A percentile compares a stretch with the other conserved stretches of the same genome.
Evolutionary conservation across 1,140 invertebrate species (phyloP).

Genomic region (Eueides isabella): DNA sequence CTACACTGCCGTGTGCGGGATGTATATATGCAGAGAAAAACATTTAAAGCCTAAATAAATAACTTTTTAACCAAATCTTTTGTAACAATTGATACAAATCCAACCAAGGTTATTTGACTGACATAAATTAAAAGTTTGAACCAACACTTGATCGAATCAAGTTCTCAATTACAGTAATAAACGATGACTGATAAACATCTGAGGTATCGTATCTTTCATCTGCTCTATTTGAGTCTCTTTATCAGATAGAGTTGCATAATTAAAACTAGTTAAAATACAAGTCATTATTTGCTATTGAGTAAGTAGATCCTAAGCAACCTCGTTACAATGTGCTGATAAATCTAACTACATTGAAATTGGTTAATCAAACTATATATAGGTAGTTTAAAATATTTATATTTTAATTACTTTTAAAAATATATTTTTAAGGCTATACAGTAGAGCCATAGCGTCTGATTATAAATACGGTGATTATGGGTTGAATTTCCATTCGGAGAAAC

Average conservation of each 20-base stretch:
- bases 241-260: slow-evolving; percentile 33
- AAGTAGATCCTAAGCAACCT: slow-evolving; percentile 9
- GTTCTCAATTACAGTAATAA: slow-evolving; percentile 28
- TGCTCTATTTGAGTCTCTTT: slow-evolving; percentile 34
- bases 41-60: neutral
- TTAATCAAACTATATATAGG: slow-evolving; percentile 8
- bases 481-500: no score
- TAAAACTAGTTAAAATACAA: slow-evolving; percentile 21
- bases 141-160: slow-evolving; percentile 9
- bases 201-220: slow-evolving; percentile 28
- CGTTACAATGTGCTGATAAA: slow-evolving; percentile 9
- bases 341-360: neutral
- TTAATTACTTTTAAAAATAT: no score
- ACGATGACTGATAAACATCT: slow-evolving; percentile 30
- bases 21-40: no score
- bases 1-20: no score
- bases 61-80: neutral
- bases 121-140: slow-evolving; percentile 17
- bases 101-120: slow-evolving; percentile 25
- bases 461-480: no score
- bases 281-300: slow-evolving; percentile 24
- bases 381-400: no score
- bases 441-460: no score
- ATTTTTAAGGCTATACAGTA: no score
- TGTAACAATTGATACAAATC: slow-evolving; percentile 5